Base-by-base conservation (phyloP, 2,113 vertebrate genomes). In the Menura novaehollandiae region DNA sequence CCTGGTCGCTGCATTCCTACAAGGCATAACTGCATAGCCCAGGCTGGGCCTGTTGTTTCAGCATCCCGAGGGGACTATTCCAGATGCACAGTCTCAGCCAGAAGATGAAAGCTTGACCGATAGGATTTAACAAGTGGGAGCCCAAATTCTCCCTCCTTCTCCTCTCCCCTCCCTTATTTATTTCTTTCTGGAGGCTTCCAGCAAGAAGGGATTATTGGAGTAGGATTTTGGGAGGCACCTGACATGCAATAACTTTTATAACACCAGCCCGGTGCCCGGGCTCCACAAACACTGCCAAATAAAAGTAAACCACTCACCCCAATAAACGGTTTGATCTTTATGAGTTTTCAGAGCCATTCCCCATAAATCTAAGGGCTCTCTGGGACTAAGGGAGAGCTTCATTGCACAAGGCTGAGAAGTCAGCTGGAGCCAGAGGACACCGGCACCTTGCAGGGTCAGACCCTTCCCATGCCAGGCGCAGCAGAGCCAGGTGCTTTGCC, bases 221-320 rank as follows among this genome's bases (percentile, higher is more conserved):
- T 21, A 83, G 59, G 85, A 90, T 80, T 86, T 85, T 7, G 52
- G 73, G 80, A 89, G 76, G 83, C 76, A 96, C 86, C 64, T 95
- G 90, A 89, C 32, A 62, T 58, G 13, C 69, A 93, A 55, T 71
- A 91, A 87, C 44, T 81, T 92, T 75, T 91, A 64, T 33, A 85
- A 72, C 41, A 44, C 32, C 7, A 81, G 30, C 33, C 49, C 21
- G 2, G 56, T 35, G 39, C 71, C 73, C 0, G 0, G 43, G 33
- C 53, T 91, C 47, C 6, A 7, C 67, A 56, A 80, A 59, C 17
- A 6, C 51, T 63, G 71, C 33, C 7, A 7, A 89, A 88, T 83
- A 69, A 91, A 91, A 87, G 9, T 2, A 35, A 91, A 95, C 44
- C 30, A 21, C n/a, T 83, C 35, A 0, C 5, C 43, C 77, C 71